Base-by-base conservation (phyloP, 2,113 vertebrate genomes). In the Alligator sinensis region DNA sequence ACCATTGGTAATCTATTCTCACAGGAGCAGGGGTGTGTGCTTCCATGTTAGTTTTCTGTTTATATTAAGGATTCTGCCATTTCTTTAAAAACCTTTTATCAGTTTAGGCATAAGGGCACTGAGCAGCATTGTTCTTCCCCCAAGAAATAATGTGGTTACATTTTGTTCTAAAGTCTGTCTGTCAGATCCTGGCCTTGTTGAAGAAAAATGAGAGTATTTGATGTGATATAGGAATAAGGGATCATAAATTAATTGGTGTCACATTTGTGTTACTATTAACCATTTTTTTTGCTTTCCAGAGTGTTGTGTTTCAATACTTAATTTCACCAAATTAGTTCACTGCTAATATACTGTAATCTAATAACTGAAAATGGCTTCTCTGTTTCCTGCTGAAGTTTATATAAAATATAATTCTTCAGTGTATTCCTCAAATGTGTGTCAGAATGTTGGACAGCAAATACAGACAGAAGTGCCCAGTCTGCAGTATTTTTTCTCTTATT, bases 1-100 rank as follows among this genome's bases (percentile, higher is more conserved):
- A 34, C 68, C 38, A 21, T 34, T 22, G 1, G 21, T 2, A 0
- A 1, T 28, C 47, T 0, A 1, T 30, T 55, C 1, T 1, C 77
- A 1, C 61, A 13, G 11, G 74, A 55, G 25, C 16, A 60, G 6
- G 58, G 5, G 1, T 3, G 0, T 24, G 11, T 28, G 3, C 4
- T 88, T 72, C 28, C 14, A 4, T 16, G 66, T 10, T 70, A 9
- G 4, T 21, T 34, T 70, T 70, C 30, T 68, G 28, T 72, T 70
- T 38, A 6, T 34, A 7, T 22, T 72, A 22, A 38, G 30, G 30
- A 21, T 72, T 24, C 0, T 3, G 60, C 5, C 91, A 59, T 24
- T 2, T 18, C 80, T 74, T 64, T 47, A 12, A 28, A 10, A 27
- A 5, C 28, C 18, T 47, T 47, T 72, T 1, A 1, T 87, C 14